Evolutionary conservation across 37 sponge, comb jelly and placozoan species (phyloP).

Genomic region (Spongilla lacustris): DNA sequence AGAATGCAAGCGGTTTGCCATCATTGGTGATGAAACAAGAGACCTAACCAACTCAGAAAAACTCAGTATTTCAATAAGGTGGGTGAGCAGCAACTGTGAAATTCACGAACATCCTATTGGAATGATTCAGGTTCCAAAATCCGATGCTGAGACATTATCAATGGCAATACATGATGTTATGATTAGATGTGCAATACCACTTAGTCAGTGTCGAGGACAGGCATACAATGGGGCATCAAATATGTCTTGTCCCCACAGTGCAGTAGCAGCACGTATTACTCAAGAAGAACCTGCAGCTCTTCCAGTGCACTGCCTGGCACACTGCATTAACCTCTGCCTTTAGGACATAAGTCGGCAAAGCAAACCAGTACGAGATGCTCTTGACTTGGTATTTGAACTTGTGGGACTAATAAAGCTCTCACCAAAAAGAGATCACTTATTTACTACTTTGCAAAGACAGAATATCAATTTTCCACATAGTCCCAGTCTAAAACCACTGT

Average conservation of each 20-base stretch:
- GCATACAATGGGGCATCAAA: slow-evolving; percentile 64
- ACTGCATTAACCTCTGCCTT: too few relatives aligned
- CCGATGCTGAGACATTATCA: slow-evolving; percentile 46
- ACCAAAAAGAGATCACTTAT: too few relatives aligned
- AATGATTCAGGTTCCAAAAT: slow-evolving; percentile 48
- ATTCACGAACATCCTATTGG: slow-evolving; percentile 56
- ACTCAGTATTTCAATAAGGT: slow-evolving; percentile 49
- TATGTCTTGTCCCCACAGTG: slow-evolving; percentile 47
- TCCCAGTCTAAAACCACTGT: slow-evolving; percentile 28
- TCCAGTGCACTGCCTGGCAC: slow-evolving; percentile 59
- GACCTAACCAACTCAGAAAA: slow-evolving; percentile 52
- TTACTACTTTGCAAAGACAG: too few relatives aligned
- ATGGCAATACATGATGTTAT: slow-evolving; percentile 40
- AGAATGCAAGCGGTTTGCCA: slow-evolving; percentile 37
- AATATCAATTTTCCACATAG: too few relatives aligned
- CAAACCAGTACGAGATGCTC: slow-evolving; percentile 45
- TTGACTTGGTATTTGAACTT: slow-evolving; percentile 40
- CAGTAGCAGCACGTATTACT: slow-evolving; percentile 45
- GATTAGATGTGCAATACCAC: slow-evolving; percentile 34
- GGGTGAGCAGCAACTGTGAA: slow-evolving; percentile 54
- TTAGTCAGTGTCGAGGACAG: slow-evolving; percentile 48
- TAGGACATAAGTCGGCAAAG: slow-evolving; percentile 47
- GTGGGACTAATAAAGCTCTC: too few relatives aligned
- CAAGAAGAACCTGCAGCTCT: slow-evolving; percentile 51
- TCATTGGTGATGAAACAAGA: slow-evolving; percentile 60